Base-by-base conservation (phyloP, 2,888 invertebrate genomes). In the Oithona nana region DNA sequence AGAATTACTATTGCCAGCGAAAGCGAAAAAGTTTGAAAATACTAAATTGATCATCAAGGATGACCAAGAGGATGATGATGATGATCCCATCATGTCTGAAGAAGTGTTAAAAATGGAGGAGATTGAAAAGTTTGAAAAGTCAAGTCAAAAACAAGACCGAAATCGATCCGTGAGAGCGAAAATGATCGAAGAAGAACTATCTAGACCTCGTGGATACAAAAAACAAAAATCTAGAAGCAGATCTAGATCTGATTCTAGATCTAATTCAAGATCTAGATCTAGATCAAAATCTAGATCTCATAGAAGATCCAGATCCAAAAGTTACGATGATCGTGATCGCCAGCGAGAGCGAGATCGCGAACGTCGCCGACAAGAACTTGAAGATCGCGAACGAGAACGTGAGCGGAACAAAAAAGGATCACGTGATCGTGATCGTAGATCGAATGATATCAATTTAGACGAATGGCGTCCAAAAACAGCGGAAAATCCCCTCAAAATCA, bases 391-490 rank as follows among this genome's bases (percentile, higher is more conserved):
- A 6, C 39, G 54, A 4, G 16, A n/a, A 24, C n/a, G 54, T 13
- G 13, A 13, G 13, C 16, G 54, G 3, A 13, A 16, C 13, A 52
- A 24, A 52, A 52, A 24, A 22, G 22, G 26, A 20, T n/a, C 24
- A n/a, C n/a, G 28, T n/a, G 8, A n/a, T 16, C 57, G 57, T 1
- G 24, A 26, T 57, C 28, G 28, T 11, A 57, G 57, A 11, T 24
- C 24, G 54, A 11, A 6, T 16, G 6, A 6, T 13, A 59, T 59
- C 49, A 50, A 59, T 20, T 29, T 59, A n/a, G 59, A 59, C 28
- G 59, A 59, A 50, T 59, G 59, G 59, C 26, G n/a, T 22, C 24
- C 31, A 16, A 48, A 59, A 3, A n/a, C n/a, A n/a, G n/a, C n/a
- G n/a, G n/a, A n/a, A n/a, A 39, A 16, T 39, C 8, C 6, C 39